These are phyloP conservation scores for Myzus persicae DNA, from an alignment of 1,140 invertebrate genomes.

Conservation along the genomic window DNA sequence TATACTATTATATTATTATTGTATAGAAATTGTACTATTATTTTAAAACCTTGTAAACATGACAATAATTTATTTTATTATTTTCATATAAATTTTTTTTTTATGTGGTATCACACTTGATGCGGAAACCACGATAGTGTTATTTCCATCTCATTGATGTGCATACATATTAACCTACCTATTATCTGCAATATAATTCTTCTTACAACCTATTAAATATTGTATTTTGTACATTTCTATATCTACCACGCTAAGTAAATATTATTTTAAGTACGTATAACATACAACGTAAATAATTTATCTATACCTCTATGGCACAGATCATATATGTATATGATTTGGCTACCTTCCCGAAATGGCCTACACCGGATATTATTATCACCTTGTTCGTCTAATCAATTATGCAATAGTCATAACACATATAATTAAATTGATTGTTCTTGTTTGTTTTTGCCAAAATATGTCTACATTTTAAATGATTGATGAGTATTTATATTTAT, in stretches of 20 bases:
- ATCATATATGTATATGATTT: background rate
- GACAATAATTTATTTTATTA: background rate
- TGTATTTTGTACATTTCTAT: background rate
- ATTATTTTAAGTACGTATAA: background rate
- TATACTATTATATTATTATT: background rate
- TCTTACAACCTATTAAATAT: background rate
- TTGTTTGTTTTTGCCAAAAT: background rate
- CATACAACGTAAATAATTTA: background rate
- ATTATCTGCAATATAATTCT: background rate
- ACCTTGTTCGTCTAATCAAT: background rate
- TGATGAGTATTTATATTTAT: background rate
- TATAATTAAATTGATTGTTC: background rate
- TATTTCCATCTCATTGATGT: no score
- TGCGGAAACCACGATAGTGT: no score
- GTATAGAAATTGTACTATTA: background rate
- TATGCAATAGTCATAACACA: background rate
- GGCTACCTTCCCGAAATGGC: constrained; percentile 10
- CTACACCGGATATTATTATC: background rate
- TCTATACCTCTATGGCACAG: background rate
- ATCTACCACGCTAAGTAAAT: background rate
- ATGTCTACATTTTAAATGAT: background rate
- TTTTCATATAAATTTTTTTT: background rate
- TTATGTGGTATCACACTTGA: no score
- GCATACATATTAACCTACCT: no score
- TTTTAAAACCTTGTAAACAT: background rate